Evolutionary conservation across 2,888 invertebrate genomes (phyloP).

Genomic region (Catocala nupta): DNA sequence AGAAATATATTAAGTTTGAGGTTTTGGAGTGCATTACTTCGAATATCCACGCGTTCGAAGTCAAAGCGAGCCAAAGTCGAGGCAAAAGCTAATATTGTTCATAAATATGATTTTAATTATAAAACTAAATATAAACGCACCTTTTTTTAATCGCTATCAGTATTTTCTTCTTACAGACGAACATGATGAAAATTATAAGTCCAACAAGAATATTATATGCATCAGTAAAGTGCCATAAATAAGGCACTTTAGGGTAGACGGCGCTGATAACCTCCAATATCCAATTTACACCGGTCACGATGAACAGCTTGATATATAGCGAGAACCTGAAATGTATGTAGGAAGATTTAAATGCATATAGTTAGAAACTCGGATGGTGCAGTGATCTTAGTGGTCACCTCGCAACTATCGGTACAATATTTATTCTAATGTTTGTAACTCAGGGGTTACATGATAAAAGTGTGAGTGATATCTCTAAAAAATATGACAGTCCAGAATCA

Average conservation of each 20-base stretch:
- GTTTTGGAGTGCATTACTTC: no score
- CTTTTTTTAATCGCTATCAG: background rate
- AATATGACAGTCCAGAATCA: no score
- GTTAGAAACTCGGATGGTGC: background rate
- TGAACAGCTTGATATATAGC: constrained; percentile 90
- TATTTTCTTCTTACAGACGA: constrained; percentile 89
- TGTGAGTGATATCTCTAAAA: no score
- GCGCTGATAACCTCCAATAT: constrained; percentile 90
- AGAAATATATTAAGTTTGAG: no score
- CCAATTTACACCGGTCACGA: constrained; percentile 92
- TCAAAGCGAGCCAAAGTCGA: no score
- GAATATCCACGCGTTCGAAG: no score
- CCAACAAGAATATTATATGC: constrained; percentile 90
- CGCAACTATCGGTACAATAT: no score
- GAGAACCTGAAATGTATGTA: constrained; percentile 83
- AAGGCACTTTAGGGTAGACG: constrained; percentile 74
- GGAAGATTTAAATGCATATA: background rate
- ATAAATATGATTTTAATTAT: no score
- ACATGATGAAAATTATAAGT: constrained; percentile 90
- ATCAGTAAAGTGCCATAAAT: constrained; percentile 88
- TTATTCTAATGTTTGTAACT: no score
- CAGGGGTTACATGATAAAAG: no score
- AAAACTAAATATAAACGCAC: background rate
- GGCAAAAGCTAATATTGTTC: no score
- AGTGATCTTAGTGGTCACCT: no score